Evolutionary conservation across 1,140 invertebrate species (phyloP).

Genomic region (Leptinotarsa texana): DNA sequence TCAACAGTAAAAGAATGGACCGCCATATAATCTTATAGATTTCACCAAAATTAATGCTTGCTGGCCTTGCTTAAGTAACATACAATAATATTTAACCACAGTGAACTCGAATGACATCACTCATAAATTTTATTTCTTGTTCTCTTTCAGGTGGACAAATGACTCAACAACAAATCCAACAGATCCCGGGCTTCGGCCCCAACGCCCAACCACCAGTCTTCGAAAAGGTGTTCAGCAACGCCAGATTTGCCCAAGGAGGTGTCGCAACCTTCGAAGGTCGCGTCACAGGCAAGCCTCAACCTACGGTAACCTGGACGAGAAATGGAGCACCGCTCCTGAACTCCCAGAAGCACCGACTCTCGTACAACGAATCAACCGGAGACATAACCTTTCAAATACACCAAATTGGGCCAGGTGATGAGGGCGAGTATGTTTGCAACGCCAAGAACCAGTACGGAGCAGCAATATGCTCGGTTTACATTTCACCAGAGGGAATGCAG

Average conservation of each 20-base stretch:
- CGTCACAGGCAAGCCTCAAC: constrained; percentile 88
- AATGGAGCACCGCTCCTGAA: constrained; percentile 81
- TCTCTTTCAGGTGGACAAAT: constrained; percentile 57
- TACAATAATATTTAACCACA: too few relatives aligned
- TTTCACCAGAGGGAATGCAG: constrained; percentile 86
- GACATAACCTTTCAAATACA: constrained; percentile 86
- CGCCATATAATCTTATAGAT: too few relatives aligned
- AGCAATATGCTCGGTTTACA: constrained; percentile 92
- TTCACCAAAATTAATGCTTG: too few relatives aligned
- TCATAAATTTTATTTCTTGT: background rate
- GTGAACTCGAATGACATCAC: background rate
- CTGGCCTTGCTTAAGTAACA: too few relatives aligned
- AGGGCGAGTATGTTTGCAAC: constrained; percentile 94
- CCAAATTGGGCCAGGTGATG: constrained; percentile 89
- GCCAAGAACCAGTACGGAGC: constrained; percentile 92
- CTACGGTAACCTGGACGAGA: constrained; percentile 91
- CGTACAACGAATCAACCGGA: constrained; percentile 84
- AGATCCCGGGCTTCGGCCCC: constrained; percentile 62
- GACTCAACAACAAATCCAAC: constrained; percentile 59
- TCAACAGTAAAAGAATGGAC: too few relatives aligned
- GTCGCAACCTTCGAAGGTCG: constrained; percentile 91
- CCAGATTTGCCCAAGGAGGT: constrained; percentile 89
- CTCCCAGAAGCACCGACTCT: constrained; percentile 83
- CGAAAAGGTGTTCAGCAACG: constrained; percentile 91
- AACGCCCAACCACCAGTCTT: constrained; percentile 82